Percentiles rank a stretch among this genome's conserved stretches.
phyloP scores from a whole-genome alignment of 2,113 vertebrate genomes.

The Salminus brasiliensis region DNA sequence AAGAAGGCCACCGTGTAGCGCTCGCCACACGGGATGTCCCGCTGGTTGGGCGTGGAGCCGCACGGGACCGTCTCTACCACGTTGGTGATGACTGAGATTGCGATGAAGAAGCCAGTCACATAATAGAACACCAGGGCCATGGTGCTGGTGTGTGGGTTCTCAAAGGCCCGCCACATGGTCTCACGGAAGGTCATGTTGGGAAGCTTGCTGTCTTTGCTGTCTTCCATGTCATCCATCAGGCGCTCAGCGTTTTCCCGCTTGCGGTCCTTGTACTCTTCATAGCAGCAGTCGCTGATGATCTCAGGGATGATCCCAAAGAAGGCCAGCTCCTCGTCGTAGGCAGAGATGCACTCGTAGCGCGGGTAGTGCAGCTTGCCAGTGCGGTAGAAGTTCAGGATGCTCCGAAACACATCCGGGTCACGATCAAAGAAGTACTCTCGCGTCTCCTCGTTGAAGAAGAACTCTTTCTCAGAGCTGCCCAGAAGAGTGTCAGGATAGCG shows the following conservation, averaged over 20 bases:
- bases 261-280: conserved; percentile 98
- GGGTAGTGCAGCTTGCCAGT: conserved; percentile 98
- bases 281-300: conserved; percentile 98
- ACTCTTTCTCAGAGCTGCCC: conserved; percentile 98
- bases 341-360: conserved; percentile 94
- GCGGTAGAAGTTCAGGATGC: conserved; percentile 97
- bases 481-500: conserved; percentile 96
- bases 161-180: conserved; percentile 98
- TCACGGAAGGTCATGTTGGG: conserved; percentile 94
- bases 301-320: conserved; percentile 97
- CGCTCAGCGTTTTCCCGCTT: conserved; percentile 94
- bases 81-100: conserved; percentile 96
- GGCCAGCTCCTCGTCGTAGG: conserved; percentile 96
- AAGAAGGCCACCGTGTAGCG: conserved; percentile 96
- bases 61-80: conserved; percentile 98
- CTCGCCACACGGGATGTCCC: conserved; percentile 94
- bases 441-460: conserved; percentile 98
- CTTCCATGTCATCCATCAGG: conserved; percentile 94
- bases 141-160: conserved; percentile 99
- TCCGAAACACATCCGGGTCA: conserved; percentile 94
- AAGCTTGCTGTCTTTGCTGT: conserved; percentile 90
- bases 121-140: conserved; percentile 99
- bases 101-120: conserved; percentile 98
- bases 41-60: conserved; percentile 82
- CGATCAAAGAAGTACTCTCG: conserved; percentile 99